A percentile compares a stretch with the other conserved stretches of the same genome.
These are phyloP conservation scores for Shinisaurus crocodilurus DNA, from an alignment of 2,113 vertebrate genomes.

Conservation along the genomic window DNA sequence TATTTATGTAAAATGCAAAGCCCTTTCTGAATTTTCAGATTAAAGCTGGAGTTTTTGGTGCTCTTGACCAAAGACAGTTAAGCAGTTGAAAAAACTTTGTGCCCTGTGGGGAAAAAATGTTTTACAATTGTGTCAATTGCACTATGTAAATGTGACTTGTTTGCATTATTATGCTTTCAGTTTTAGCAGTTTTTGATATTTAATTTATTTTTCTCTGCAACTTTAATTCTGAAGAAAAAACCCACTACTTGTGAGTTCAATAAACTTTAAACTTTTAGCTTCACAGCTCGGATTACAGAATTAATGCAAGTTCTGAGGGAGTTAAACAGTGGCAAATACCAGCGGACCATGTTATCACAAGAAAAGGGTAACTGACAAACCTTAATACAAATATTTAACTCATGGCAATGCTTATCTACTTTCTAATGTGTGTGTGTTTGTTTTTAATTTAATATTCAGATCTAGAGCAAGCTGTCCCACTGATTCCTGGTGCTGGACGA, in stretches of 20 bases:
- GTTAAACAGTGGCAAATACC: constrained; percentile 92
- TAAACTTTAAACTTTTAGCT: constrained; percentile 79
- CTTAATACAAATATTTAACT: background rate
- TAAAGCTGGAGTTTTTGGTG: background rate
- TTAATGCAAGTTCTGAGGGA: constrained; percentile 95
- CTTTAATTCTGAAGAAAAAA: background rate
- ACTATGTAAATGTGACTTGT: background rate
- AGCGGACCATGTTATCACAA: constrained; percentile 93
- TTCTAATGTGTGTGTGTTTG: constrained; percentile 55
- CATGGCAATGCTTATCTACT: background rate
- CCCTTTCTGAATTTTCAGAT: background rate
- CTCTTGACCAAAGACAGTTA: too few species aligned
- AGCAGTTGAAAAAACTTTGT: too few species aligned
- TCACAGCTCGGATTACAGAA: constrained; percentile 95
- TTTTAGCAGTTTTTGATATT: background rate
- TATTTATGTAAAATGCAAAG: background rate
- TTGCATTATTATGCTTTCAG: background rate
- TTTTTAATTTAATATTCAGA: constrained; percentile 75
- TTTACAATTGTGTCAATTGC: background rate
- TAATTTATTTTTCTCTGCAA: constrained; percentile 12
- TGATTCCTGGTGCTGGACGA: constrained; percentile 90
- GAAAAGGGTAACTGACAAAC: constrained; percentile 82
- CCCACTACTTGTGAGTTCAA: background rate
- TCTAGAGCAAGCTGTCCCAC: constrained; percentile 65
- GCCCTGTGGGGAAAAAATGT: background rate